Evolutionary conservation across 2,888 invertebrate species (phyloP), one percentile per base, ranked within the genome.

Genomic region (Andrena chrysosceles): DNA sequence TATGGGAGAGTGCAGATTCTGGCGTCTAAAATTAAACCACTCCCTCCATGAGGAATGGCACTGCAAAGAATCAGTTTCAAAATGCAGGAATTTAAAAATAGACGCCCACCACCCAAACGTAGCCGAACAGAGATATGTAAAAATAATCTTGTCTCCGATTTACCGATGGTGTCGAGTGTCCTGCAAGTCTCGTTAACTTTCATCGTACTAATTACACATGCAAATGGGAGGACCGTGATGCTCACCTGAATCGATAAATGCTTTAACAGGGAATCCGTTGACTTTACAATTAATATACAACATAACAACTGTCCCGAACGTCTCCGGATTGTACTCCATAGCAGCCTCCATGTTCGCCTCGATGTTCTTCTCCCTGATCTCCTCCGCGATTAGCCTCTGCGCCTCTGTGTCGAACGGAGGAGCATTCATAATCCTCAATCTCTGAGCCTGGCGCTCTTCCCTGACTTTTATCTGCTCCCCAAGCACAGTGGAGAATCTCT

Each of bases 281-380:
- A 99, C 99, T 94, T 96, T 97, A 94, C 99, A 99, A 94, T 99
- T 98, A 82, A 99, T 99, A 94, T 99, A 97, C 89, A 99, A 95
- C 99, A 99, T 99, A 66, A 98, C 97, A 62, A 99, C 99, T 48
- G 98, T 98, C 77, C 99, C 99, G 94, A 99, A 99, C 62, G 98
- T 98, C 94, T 99, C 99, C 0, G 99, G 99, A 94, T 99, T 98
- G 93, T 98, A 98, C 93, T 99, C 99, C 96, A 99, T 98, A 0
- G 99, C 99, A 0, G 98, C 98, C 93, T 99, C 98, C 99, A 99
- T 99, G 92, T 99, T 99, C 0, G 98, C 98, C 94, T 99, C 98
- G 84, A 99, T 98, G 94, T 99, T 99, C 93, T 99, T 98, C 92
- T 97, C 98, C 89, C 97, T 96, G 85, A 99, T 99, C 94, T 99